These are phyloP conservation scores for Endotricha flammealis DNA, from an alignment of 2,888 invertebrate genomes.

Conservation along the genomic window DNA sequence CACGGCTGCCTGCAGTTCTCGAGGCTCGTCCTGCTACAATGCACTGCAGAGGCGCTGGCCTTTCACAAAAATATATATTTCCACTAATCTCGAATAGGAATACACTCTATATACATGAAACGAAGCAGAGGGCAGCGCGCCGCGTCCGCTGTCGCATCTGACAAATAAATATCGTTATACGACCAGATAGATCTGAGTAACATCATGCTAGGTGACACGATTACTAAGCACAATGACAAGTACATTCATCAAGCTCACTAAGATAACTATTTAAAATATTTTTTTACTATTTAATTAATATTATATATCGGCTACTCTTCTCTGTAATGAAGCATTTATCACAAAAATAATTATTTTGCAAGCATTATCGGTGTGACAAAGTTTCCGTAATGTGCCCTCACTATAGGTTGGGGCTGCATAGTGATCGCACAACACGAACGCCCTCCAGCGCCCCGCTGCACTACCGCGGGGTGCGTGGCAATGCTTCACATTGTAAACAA, in stretches of 20 bases:
- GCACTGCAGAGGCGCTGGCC: constrained; percentile 28
- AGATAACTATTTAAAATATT: constrained; percentile 61
- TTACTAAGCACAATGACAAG: constrained; percentile 76
- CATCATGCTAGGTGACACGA: constrained; percentile 66
- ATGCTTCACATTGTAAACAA: constrained; percentile 53
- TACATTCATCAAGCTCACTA: constrained; percentile 75
- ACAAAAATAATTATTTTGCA: constrained; percentile 43
- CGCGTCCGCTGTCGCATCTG: constrained; percentile 21
- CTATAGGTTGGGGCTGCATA: constrained; percentile 8
- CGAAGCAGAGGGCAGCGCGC: constrained; percentile 14
- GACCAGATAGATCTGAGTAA: constrained; percentile 58
- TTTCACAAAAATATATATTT: constrained; percentile 44
- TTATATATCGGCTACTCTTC: constrained; percentile 65
- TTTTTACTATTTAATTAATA: constrained; percentile 60
- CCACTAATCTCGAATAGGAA: constrained; percentile 49
- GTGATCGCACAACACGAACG: constrained; percentile 10
- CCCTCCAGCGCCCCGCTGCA: constrained; percentile 9
- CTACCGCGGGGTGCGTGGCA: constrained; percentile 24
- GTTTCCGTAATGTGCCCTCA: constrained; percentile 4
- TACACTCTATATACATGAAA: constrained; percentile 37
- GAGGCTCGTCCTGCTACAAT: constrained; percentile 19
- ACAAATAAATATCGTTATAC: constrained; percentile 42
- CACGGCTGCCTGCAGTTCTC: constrained; percentile 14
- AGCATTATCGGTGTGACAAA: not conserved
- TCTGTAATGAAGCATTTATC: constrained; percentile 68